phyloP scores from a whole-genome alignment of 2,888 invertebrate species.

The Hydrotaea cyrtoneurina region DNA sequence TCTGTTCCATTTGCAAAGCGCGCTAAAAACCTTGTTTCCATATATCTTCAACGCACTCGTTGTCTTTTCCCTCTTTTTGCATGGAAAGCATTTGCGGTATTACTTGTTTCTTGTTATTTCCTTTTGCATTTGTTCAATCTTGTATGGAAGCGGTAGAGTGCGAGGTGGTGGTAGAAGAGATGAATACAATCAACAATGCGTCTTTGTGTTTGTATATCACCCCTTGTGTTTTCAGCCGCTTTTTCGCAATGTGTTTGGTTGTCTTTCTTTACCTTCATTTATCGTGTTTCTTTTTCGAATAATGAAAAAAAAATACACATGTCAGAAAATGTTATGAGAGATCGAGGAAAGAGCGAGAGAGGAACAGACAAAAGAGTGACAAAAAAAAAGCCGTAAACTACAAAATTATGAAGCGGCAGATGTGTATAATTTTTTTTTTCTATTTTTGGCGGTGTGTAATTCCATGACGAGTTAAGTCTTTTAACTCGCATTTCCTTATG shows the following conservation, averaged over 20 bases:
- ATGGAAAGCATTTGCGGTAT: not conserved
- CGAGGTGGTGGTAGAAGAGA: not conserved
- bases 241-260: conserved; percentile 48
- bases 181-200: conserved; percentile 26
- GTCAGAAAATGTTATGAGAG: not conserved
- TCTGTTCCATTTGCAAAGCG: not conserved
- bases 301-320: conserved; percentile 38
- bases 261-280: conserved; percentile 22
- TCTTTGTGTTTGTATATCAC: conserved; percentile 43
- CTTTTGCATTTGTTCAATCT: not conserved
- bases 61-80: not conserved
- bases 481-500: conserved; percentile 61
- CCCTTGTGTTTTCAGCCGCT: conserved; percentile 46
- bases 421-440: conserved; percentile 50
- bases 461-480: conserved; percentile 69
- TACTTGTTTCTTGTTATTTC: not conserved
- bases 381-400: conserved; percentile 30
- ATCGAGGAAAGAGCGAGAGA: conserved; percentile 3
- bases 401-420: conserved; percentile 43
- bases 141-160: not conserved
- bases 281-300: conserved; percentile 29
- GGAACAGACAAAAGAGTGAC: not conserved
- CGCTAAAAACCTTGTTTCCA: conserved; percentile 42
- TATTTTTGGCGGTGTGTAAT: conserved; percentile 72
- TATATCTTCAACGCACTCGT: not conserved